Conservation (phyloP, 1,140 invertebrate species). For the Metopolophium dirhodum region DNA sequence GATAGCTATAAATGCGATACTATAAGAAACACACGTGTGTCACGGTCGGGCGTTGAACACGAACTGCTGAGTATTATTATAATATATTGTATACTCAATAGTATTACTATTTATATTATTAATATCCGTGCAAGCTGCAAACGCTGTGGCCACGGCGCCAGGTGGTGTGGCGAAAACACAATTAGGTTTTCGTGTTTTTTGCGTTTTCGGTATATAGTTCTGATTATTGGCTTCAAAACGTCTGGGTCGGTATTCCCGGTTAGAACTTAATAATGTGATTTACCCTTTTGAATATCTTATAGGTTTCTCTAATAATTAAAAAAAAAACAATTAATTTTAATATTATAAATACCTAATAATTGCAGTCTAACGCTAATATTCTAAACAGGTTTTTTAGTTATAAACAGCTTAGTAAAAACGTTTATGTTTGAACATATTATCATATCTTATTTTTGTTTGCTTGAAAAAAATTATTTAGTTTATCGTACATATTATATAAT, state of each 20-base stretch:
- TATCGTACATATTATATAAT: too few relatives aligned
- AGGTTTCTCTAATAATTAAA: neutral
- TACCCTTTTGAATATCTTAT: neutral
- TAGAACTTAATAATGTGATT: neutral
- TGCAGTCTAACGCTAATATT: neutral
- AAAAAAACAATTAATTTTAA: neutral
- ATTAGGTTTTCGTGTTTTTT: neutral
- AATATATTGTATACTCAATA: neutral
- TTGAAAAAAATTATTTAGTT: neutral
- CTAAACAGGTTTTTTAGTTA: neutral
- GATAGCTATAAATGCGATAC: too few relatives aligned
- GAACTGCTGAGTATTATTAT: too few relatives aligned
- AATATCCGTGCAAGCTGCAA: neutral
- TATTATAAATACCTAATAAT: too few relatives aligned
- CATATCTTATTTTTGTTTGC: neutral
- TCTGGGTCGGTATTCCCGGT: neutral
- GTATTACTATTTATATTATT: slow-evolving; percentile 5
- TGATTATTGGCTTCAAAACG: neutral
- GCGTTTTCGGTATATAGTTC: neutral
- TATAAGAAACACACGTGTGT: too few relatives aligned
- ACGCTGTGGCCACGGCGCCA: too few relatives aligned
- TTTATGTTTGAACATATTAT: neutral
- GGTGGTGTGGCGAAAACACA: neutral
- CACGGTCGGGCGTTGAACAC: too few relatives aligned
- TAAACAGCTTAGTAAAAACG: neutral